Conservation (phyloP, 2,888 invertebrate genomes). For the Selenia dentaria region DNA sequence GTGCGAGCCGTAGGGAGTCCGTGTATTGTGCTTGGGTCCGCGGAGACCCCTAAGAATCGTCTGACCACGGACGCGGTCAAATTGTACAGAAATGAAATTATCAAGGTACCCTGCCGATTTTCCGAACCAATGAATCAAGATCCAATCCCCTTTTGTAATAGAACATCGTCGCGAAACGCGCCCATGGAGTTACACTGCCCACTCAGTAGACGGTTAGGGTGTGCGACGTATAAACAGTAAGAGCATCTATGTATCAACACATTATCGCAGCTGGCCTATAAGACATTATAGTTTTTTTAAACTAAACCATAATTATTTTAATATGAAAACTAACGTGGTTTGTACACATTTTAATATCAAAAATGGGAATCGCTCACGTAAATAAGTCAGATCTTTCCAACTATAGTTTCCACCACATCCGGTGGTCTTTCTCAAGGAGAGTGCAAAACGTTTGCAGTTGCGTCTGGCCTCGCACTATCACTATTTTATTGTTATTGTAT, state of each 20-base stretch:
- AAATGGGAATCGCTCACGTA: too few species aligned
- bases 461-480: too few species aligned
- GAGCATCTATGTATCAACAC: neutral
- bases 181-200: slow-evolving; percentile 77
- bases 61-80: slow-evolving; percentile 83
- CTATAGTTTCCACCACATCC: too few species aligned
- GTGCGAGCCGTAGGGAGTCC: slow-evolving; percentile 78
- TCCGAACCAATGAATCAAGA: slow-evolving; percentile 85
- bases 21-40: slow-evolving; percentile 78
- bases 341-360: too few species aligned
- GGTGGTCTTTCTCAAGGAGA: too few species aligned
- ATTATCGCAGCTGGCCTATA: too few species aligned
- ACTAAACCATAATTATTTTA: too few species aligned
- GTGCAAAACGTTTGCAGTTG: too few species aligned
- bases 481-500: too few species aligned
- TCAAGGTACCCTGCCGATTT: slow-evolving; percentile 85
- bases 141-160: slow-evolving; percentile 85
- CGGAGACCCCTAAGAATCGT: slow-evolving; percentile 78
- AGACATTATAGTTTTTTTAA: too few species aligned
- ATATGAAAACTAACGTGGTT: too few species aligned
- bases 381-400: too few species aligned
- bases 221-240: slow-evolving; percentile 7
- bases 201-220: slow-evolving; percentile 73
- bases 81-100: slow-evolving; percentile 85
- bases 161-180: slow-evolving; percentile 82